Conservation (phyloP, 1,140 invertebrate genomes). For the Nylanderia fulva region DNA sequence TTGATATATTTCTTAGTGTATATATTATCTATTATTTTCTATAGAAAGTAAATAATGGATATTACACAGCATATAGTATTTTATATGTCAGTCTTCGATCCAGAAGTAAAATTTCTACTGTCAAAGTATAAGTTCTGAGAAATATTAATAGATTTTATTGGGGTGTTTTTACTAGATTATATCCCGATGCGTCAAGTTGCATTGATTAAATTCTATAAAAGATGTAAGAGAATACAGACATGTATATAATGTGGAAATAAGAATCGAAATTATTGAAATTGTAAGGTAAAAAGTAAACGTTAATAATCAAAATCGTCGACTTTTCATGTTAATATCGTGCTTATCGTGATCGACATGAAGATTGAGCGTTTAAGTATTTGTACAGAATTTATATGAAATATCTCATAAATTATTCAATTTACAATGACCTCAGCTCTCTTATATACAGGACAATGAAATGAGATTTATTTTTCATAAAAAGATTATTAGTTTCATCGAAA, state of each 20-base stretch:
- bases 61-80: constrained; percentile 10
- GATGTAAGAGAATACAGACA: background rate
- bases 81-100: constrained; percentile 14
- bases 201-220: background rate
- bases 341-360: background rate
- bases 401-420: background rate
- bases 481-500: too few relatives aligned
- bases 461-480: too few relatives aligned
- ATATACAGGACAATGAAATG: too few relatives aligned
- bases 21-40: background rate
- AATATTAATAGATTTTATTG: constrained; percentile 15
- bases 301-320: background rate
- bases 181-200: background rate
- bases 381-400: background rate
- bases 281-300: background rate
- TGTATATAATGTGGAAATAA: background rate
- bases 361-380: background rate
- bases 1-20: too few relatives aligned
- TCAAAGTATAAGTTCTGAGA: background rate
- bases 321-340: background rate
- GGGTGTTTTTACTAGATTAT: background rate
- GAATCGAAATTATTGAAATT: background rate
- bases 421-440: too few relatives aligned
- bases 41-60: constrained; percentile 15
- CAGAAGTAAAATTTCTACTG: background rate